Percentiles rank a stretch among this genome's conserved stretches.
These are phyloP conservation scores for Lottia scabra DNA, from an alignment of 2,888 invertebrate genomes.

Conservation along the genomic window DNA sequence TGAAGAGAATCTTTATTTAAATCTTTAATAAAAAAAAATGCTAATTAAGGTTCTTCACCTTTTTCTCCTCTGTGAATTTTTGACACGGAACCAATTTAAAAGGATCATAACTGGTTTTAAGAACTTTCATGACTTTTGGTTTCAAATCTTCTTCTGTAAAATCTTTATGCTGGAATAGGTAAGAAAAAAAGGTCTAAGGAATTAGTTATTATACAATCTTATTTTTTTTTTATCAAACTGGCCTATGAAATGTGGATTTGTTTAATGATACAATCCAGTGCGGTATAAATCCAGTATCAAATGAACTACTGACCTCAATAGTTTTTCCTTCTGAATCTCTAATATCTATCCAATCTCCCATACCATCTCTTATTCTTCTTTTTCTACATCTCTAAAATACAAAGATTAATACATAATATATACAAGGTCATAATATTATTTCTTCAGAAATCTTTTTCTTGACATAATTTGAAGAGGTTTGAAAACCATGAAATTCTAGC, in stretches of 20 bases:
- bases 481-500: too few species aligned
- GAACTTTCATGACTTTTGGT: constrained; percentile 20
- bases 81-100: constrained; percentile 76
- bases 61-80: constrained; percentile 74
- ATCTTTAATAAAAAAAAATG: neutral
- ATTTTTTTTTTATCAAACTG: too few species aligned
- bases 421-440: too few species aligned
- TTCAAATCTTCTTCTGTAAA: constrained; percentile 15
- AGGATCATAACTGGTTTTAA: constrained; percentile 56
- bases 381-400: constrained; percentile 56
- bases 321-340: constrained; percentile 61
- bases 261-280: too few species aligned
- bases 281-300: too few species aligned
- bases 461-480: too few species aligned
- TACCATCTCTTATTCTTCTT: constrained; percentile 56
- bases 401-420: neutral
- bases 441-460: too few species aligned
- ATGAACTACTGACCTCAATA: constrained; percentile 50
- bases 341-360: constrained; percentile 62
- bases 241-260: too few species aligned
- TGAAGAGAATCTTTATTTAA: neutral
- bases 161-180: constrained; percentile 31
- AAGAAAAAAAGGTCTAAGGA: neutral
- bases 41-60: constrained; percentile 70
- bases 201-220: too few species aligned